Evolutionary conservation across 2,113 vertebrate species (phyloP), one percentile per base, ranked within the genome.

Genomic region (Strix uralensis): DNA sequence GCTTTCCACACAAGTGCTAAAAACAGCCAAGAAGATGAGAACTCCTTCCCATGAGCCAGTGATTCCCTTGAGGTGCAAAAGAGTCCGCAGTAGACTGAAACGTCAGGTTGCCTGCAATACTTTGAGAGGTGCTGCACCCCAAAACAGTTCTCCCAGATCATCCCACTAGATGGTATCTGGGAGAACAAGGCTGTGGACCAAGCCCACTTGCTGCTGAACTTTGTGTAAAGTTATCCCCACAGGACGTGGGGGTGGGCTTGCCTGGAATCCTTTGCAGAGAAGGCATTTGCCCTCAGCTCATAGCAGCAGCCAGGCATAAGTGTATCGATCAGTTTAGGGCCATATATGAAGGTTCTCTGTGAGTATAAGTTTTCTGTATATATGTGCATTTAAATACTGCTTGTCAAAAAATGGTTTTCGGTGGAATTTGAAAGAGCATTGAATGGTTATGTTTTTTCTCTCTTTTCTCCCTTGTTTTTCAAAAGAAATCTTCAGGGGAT

Each of bases 401-500:
- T 59, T 92, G 42, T 81, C 51, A 54, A 63, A 66, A 46, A 47
- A 47, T 42, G 20, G 1, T 73, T 86, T 91, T 42, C 49, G 40
- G 59, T 1, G 11, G 69, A 62, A 54, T 78, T 90, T 92, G 52
- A 51, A 55, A 63, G n/a, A 11, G 36, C 40, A 5, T 36, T 14
- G 26, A 81, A 51, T 32, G 13, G 9, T 71, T 55, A 29, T 2
- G 0, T 82, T 74, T 77, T 26, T 86, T 88, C 25, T 81, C 20
- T 84, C 42, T 52, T 61, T 65, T 29, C 13, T 9, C 8, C 3
- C 12, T 79, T 61, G 49, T 74, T 86, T 66, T 71, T 72, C 10
- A 1, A 73, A 78, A 98, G 98, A 57, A 80, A 0, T 65, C 91
- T 98, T 74, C 49, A 86, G 75, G 2, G 3, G 11, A 51, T 98